Evolutionary conservation across 2,797 vertebrate genomes (phyloP).

Genomic region (Xyrichtys novacula): DNA sequence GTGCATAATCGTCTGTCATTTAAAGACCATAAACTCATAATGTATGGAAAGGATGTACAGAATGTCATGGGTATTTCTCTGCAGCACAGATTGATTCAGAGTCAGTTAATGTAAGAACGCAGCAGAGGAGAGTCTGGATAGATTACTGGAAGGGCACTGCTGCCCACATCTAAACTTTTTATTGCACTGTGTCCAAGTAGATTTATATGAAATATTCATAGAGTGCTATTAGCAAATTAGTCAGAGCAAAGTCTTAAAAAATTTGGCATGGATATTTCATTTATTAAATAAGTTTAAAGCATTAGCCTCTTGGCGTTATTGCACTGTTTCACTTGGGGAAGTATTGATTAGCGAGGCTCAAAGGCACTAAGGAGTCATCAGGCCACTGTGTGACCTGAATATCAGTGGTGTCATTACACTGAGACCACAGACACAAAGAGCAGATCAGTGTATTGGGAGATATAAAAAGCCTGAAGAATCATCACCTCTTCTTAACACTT

Average conservation of each 20-base stretch:
- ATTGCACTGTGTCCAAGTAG: conserved; percentile 50
- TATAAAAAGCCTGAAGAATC: conserved; percentile 48
- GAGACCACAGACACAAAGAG: conserved; percentile 54
- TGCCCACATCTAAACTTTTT: conserved; percentile 59
- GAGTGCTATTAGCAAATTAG: conserved; percentile 75
- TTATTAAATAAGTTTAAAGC: conserved; percentile 68
- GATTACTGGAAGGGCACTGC: conserved; percentile 56
- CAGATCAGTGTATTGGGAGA: conserved; percentile 39
- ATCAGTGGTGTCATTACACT: conserved; percentile 50
- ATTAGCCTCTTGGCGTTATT: conserved; percentile 37
- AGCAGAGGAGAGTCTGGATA: conserved; percentile 36
- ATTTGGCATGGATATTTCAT: conserved; percentile 65
- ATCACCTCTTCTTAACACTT: conserved; percentile 62
- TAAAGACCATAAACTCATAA: neutral
- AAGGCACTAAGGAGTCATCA: conserved; percentile 50
- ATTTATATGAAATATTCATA: conserved; percentile 75
- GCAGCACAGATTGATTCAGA: conserved; percentile 37
- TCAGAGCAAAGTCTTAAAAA: conserved; percentile 45
- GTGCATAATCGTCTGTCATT: neutral
- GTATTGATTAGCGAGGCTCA: conserved; percentile 66
- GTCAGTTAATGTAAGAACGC: conserved; percentile 42
- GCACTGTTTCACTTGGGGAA: conserved; percentile 42
- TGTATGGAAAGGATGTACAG: neutral
- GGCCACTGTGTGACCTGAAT: conserved; percentile 61
- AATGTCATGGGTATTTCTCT: conserved; percentile 4